Evolutionary conservation across 2,113 vertebrate genomes (phyloP).

Genomic region (Rhipidura dahli): DNA sequence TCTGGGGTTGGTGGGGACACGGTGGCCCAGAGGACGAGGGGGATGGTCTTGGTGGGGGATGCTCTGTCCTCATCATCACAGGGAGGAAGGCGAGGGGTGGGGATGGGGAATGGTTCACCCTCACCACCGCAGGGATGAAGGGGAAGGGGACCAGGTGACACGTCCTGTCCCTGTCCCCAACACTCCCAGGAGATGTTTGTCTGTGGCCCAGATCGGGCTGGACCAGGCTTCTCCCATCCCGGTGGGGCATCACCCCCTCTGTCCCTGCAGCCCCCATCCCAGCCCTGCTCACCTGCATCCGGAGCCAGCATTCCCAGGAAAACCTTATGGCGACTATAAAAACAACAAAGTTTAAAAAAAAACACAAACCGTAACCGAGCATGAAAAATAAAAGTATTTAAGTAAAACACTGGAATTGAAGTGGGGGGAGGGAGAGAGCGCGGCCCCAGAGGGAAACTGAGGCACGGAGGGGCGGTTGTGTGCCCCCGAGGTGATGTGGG

Average conservation of each 20-base stretch:
- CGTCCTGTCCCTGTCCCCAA: not conserved
- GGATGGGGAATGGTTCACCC: not conserved
- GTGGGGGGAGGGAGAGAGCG: not conserved
- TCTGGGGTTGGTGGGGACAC: not conserved
- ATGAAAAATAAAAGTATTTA: not conserved
- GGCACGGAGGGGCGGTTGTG: not conserved
- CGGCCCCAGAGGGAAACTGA: not conserved
- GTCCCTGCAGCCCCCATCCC: not conserved
- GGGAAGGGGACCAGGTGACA: not conserved
- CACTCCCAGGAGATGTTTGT: not conserved
- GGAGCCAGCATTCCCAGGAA: not conserved
- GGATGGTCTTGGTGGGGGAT: not conserved
- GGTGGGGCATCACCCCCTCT: not conserved
- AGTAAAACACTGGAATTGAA: not conserved
- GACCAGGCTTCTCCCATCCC: not conserved
- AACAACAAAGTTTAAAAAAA: not conserved
- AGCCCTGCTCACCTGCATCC: not conserved
- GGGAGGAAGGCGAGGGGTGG: not conserved
- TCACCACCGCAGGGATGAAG: not conserved
- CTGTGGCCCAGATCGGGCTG: not conserved
- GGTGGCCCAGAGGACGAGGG: not conserved
- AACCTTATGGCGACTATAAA: not conserved
- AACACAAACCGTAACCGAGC: not conserved
- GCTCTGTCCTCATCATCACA: not conserved
- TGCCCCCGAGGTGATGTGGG: not conserved